Conservation (phyloP, 92 coral and sea anemone species). For the Ricordea florida region DNA sequence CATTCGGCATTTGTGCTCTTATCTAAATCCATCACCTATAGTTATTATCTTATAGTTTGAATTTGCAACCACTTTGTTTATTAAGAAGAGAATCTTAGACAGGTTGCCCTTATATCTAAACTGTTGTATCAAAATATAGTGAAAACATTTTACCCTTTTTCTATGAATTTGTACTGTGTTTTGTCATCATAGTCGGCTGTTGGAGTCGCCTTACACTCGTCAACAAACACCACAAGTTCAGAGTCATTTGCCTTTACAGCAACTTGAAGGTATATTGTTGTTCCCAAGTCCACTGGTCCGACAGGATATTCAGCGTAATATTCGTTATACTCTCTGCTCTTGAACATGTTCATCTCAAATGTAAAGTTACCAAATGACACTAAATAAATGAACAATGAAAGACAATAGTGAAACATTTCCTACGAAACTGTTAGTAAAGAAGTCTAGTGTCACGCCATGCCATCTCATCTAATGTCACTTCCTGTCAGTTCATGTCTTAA, state of each 20-base stretch:
- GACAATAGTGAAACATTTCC: too few species aligned
- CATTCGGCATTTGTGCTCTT: too few species aligned
- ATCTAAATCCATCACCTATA: too few species aligned
- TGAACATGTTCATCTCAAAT: constrained; percentile 79
- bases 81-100: not conserved
- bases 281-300: constrained; percentile 33
- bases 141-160: constrained; percentile 5
- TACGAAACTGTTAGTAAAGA: too few species aligned
- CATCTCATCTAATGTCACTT: too few species aligned
- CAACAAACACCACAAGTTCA: constrained; percentile 55
- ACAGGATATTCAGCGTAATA: constrained; percentile 60
- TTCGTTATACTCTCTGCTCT: constrained; percentile 55
- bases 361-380: constrained; percentile 74
- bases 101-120: not conserved
- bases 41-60: too few species aligned
- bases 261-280: constrained; percentile 64
- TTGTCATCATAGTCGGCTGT: not conserved
- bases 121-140: not conserved
- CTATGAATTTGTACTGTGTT: constrained; percentile 9
- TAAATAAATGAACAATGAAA: not conserved
- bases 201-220: constrained; percentile 49
- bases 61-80: not conserved
- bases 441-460: too few species aligned
- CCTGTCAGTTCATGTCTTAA: too few species aligned
- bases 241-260: constrained; percentile 51